Base-by-base conservation (phyloP, 2,888 invertebrate species). In the Pachycephus smyrnensis region DNA sequence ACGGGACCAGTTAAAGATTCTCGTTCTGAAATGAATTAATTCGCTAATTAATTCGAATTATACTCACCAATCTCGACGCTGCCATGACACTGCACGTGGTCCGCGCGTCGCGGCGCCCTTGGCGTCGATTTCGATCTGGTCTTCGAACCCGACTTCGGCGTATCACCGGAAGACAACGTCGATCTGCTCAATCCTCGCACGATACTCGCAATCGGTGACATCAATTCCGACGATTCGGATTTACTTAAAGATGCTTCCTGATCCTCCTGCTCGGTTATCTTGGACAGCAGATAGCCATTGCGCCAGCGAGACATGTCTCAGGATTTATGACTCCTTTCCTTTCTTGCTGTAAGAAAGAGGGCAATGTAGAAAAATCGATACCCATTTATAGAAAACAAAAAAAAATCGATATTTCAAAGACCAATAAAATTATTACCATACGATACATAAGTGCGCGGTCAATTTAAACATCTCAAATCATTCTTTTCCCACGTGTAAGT, bases 181-280 rank as follows among this genome's bases (percentile, higher is more conserved):
- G 89, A 88, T 33, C 81, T 88, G 77, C 83, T 80, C 32, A 89
- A 77, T 74, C 83, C 86, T 3, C 77, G 82, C 40, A 84, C 83
- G 33, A 89, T 89, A 40, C 78, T 84, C 6, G 88, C 81, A 33
- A 89, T 83, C 23, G 89, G 89, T 9, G 89, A 89, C 11, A 81
- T 73, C 15, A 82, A 71, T 71, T 75, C 33, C 12, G 69, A 9
- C 4, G 36, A 12, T 9, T 69, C 31, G 33, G 37, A 23, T 32
- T 76, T 73, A 23, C 81, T 73, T 4, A 80, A 33, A 3, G 82
- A 81, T 55, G 15, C 55, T 23, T 55, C 55, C 37, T n/a, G 68
- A 35, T 80, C 83, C 1, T 84, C 83, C 76, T 77, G 36, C 55
- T 83, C 82, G 15, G 69, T 31, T 36, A 84, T 83, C 23, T 77